These are phyloP conservation scores for Poeciliopsis gracilis DNA, from an alignment of 2,797 vertebrate species.

Conservation along the genomic window DNA sequence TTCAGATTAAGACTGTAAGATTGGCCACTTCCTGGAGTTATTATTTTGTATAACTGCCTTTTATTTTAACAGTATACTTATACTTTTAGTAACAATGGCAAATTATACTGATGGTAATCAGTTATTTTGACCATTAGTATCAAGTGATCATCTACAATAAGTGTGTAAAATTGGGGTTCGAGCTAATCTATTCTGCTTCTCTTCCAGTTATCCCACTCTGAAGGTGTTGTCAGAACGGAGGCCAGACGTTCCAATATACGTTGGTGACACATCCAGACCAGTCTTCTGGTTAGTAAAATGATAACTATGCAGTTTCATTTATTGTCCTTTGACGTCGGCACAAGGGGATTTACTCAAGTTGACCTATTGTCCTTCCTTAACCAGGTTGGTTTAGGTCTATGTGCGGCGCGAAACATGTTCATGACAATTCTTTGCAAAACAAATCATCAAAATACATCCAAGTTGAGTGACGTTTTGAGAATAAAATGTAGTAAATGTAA, in stretches of 20 bases:
- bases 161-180: no score
- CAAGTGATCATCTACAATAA: neutral
- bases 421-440: no score
- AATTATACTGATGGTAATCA: neutral
- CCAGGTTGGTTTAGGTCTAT: no score
- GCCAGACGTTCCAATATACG: constrained; percentile 83
- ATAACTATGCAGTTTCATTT: neutral
- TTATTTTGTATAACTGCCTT: no score
- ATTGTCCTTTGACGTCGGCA: neutral
- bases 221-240: constrained; percentile 72
- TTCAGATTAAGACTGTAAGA: no score
- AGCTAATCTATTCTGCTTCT: neutral
- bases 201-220: constrained; percentile 82
- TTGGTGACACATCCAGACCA: constrained; percentile 83
- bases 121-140: neutral
- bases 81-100: neutral
- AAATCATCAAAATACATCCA: no score
- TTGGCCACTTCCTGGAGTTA: no score
- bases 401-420: no score
- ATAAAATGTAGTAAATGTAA: neutral
- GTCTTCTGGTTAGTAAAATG: constrained; percentile 79
- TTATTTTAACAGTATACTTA: no score
- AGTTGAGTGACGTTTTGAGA: no score
- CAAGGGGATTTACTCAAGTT: neutral
- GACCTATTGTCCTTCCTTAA: no score